Evolutionary conservation across 2,888 invertebrate species (phyloP), one percentile per base, ranked within the genome.

Genomic region (Harpalus rubripes): DNA sequence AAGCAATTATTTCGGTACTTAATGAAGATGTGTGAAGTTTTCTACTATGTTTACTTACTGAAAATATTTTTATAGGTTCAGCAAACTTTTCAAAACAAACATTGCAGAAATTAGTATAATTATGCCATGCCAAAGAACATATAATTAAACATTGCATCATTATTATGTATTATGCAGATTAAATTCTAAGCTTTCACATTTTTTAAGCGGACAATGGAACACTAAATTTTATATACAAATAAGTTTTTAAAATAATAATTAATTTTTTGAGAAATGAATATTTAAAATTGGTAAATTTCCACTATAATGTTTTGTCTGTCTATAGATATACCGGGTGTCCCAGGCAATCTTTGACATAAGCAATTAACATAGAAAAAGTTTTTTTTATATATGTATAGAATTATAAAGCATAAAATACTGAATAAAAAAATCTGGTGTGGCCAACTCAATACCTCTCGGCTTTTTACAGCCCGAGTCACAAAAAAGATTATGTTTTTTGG

Each of bases 11-110:
- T 10, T 52, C 44, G 12, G 44, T 52, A 52, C 44, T 8, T 52
- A 52, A 52, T 52, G 44, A 52, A 52, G 44, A 52, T 52, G 44
- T 52, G n/a, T 16, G 59, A 15, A 59, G n/a, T 59, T 59, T 52
- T 52, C 44, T 52, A 7, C 7, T 8, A 1, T 74, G 72, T 74
- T 74, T 74, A 74, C 16, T 44, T 74, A 22, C 12, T 16, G 44
- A 74, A 74, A 41, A 44, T 18, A 74, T 74, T 74, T 74, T 74
- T 10, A 16, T 18, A 74, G n/a, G 72, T 74, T 74, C 72, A 74
- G 44, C 41, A 74, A 74, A 74, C 72, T 74, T 44, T 39, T 39
- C n/a, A 74, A 74, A 74, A 74, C 72, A 74, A 74, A 74, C 72
- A 74, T 44, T 74, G 72, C 72, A 74, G 16, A 44, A 74, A 74